Base-by-base conservation (phyloP, 2,888 invertebrate species). In the Caenorhabditis sp. region DNA sequence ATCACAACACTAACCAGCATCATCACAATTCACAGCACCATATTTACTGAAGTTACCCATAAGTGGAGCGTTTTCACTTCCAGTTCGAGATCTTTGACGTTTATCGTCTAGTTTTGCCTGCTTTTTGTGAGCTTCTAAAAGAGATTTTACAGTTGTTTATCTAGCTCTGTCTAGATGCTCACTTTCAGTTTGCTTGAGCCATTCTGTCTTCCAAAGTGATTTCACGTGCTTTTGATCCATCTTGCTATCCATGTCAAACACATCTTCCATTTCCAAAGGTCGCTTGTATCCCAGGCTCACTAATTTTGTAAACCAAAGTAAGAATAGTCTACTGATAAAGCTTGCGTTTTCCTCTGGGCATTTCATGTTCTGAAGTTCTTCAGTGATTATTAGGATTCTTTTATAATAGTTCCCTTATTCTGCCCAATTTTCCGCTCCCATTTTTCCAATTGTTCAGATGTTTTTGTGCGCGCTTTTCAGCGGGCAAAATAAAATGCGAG, bases 311-410 rank as follows among this genome's bases (percentile, higher is more conserved):
- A 89, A 90, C 90, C 90, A 90, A 40, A 80, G 80, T 22, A 91
- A 70, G 5, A 88, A 72, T 67, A 89, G 90, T 32, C 88, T 79
- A 69, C 86, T 87, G 24, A 91, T 78, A 58, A 90, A 90, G 11
- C 89, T 88, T 1, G 87, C 89, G 35, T 84, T 84, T 18, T 83
- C 80, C 74, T 91, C 89, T 2, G 90, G 91, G 8, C 86, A 88
- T 18, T 85, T 82, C 18, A 24, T 18, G 40, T 81, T 77, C 74
- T 83, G n/a, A 62, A 72, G 8, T 8, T 22, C 13, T 28, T 15
- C 22, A n/a, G n/a, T n/a, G n/a, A 32, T 32, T 9, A 32, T 32
- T n/a, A n/a, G 9, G 32, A 32, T 32, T 32, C 32, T 32, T 32
- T 32, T 4, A 32, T 32, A 4, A 32, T 32, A 9, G 9, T 32